A percentile compares a stretch with the other conserved stretches of the same genome.
phyloP scores from a whole-genome alignment of 2,113 vertebrate species.

The Labeo catla region DNA sequence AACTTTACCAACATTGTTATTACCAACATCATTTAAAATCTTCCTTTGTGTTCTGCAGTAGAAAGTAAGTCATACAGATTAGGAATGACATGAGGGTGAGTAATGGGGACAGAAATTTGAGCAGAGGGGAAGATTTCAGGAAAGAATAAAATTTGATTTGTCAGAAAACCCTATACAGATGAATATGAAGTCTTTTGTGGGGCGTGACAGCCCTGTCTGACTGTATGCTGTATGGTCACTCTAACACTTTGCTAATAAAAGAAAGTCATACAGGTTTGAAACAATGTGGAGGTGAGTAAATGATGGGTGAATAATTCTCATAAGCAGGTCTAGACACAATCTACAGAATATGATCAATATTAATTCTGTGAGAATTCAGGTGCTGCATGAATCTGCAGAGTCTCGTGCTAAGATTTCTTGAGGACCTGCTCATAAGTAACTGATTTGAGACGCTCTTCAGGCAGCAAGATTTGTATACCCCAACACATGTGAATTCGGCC shows the following conservation, averaged over 20 bases:
- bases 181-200: too few relatives aligned
- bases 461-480: background rate
- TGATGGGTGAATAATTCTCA: background rate
- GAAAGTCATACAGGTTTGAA: background rate
- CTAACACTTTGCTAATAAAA: background rate
- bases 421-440: constrained; percentile 1
- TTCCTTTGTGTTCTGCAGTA: background rate
- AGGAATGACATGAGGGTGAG: background rate
- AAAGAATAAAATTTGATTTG: too few relatives aligned
- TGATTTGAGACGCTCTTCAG: background rate
- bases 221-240: too few relatives aligned
- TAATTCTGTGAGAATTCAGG: background rate
- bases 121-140: background rate
- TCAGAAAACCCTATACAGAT: too few relatives aligned
- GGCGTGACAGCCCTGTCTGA: too few relatives aligned
- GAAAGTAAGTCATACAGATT: background rate
- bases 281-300: background rate
- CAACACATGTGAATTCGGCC: background rate
- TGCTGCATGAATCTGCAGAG: background rate
- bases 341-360: background rate
- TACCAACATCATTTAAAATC: background rate
- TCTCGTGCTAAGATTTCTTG: background rate
- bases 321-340: background rate
- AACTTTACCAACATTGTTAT: background rate
- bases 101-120: background rate